Conservation (phyloP, 1,140 invertebrate genomes). For the Drosophila grimshawi region DNA sequence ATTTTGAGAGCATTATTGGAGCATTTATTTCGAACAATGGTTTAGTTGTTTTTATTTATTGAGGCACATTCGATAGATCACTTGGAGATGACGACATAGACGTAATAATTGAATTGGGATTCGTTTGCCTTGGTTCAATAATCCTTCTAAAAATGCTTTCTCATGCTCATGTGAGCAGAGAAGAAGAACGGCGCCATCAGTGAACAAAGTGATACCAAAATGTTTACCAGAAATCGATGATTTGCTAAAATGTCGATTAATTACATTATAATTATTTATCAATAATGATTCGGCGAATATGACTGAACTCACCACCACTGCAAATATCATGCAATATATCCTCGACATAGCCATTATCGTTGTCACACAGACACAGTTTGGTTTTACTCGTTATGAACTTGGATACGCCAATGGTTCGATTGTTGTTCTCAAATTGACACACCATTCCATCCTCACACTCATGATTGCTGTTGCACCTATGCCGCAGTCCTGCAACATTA, state of each 20-base stretch:
- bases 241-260: slow-evolving; percentile 44
- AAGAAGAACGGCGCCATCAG: slow-evolving; percentile 63
- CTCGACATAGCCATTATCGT: slow-evolving; percentile 86
- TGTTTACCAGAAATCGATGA: slow-evolving; percentile 48
- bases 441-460: slow-evolving; percentile 86
- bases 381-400: slow-evolving; percentile 81
- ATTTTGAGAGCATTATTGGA: slow-evolving; percentile 24
- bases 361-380: slow-evolving; percentile 86
- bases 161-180: slow-evolving; percentile 65
- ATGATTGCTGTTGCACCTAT: slow-evolving; percentile 85
- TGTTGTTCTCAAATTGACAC: slow-evolving; percentile 85
- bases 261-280: background rate
- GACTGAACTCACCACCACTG: slow-evolving; percentile 84
- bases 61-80: slow-evolving; percentile 79
- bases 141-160: slow-evolving; percentile 67
- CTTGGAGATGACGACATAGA: slow-evolving; percentile 65
- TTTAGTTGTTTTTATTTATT: slow-evolving; percentile 54
- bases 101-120: slow-evolving; percentile 45
- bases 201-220: slow-evolving; percentile 54
- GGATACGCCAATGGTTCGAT: slow-evolving; percentile 83
- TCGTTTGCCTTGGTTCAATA: slow-evolving; percentile 1
- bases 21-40: slow-evolving; percentile 42
- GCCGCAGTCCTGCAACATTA: slow-evolving; percentile 85
- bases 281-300: background rate
- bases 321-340: slow-evolving; percentile 85